Conservation (phyloP, 64 coral and sea anemone species). For the Stichodactyla helianthus region DNA sequence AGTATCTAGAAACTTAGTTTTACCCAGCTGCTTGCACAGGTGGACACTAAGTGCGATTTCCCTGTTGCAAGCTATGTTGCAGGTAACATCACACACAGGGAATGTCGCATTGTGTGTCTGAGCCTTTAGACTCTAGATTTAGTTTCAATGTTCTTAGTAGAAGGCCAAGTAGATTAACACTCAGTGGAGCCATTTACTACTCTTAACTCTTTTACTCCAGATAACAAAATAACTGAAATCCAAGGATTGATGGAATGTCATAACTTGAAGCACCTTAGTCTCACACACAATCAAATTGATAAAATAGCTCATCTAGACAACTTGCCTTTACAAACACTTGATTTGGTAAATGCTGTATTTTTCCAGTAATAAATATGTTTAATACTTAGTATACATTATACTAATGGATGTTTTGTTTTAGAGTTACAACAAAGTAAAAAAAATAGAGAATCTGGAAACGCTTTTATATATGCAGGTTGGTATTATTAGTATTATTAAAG, state of each 20-base stretch:
- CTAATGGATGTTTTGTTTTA: slow-evolving; percentile 2
- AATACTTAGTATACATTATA: neutral
- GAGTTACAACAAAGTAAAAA: slow-evolving; percentile 96
- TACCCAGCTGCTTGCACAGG: too few species aligned
- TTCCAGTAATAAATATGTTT: too few species aligned
- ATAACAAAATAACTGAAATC: slow-evolving; percentile 85
- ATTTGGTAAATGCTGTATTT: slow-evolving; percentile 50
- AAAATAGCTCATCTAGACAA: slow-evolving; percentile 70
- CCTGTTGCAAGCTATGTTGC: too few species aligned
- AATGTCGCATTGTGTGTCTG: too few species aligned
- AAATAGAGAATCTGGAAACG: slow-evolving; percentile 92
- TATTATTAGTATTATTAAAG: neutral
- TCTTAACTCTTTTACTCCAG: slow-evolving; percentile 17
- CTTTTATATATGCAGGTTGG: slow-evolving; percentile 84
- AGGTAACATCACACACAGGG: too few species aligned
- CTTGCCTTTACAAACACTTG: slow-evolving; percentile 53
- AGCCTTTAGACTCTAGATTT: too few species aligned
- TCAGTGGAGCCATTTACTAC: neutral
- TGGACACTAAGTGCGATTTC: too few species aligned
- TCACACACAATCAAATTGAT: slow-evolving; percentile 77
- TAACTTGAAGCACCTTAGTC: slow-evolving; percentile 54
- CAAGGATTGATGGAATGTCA: slow-evolving; percentile 69
- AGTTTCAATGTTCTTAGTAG: too few species aligned
- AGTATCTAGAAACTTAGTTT: too few species aligned
- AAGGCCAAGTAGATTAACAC: neutral